Evolutionary conservation across 2,888 invertebrate genomes (phyloP), one percentile per base, ranked within the genome.

Genomic region (Bugula neritina): DNA sequence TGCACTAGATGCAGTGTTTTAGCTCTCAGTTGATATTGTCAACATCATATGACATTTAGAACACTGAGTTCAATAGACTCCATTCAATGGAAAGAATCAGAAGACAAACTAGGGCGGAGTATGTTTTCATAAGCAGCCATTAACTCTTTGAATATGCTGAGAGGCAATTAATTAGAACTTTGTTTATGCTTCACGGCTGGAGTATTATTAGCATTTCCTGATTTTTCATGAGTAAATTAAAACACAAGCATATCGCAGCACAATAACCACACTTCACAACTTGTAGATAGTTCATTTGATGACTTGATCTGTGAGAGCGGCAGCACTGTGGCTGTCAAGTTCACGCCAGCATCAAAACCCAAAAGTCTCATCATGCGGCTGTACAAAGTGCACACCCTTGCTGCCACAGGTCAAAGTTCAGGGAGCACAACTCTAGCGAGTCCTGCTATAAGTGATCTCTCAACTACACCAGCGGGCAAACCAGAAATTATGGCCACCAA

Each of bases 281-380:
- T 63, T 63, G 10, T 31, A 63, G 63, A 27, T 63, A 31, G 63
- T 29, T n/a, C 63, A 29, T 63, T 63, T 63, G 31, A 31, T 31
- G 63, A 31, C 10, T 31, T 63, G 10, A 31, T 63, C 1, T 63
- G 63, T n/a, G 31, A 63, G 13, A n/a, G 27, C 10, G 31, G 31
- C 34, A 27, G 21, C 31, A 63, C 63, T 10, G 17, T 29, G 29
- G 43, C 43, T 43, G 63, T 63, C 5, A 63, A 3, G 21, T 27
- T 13, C 5, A 3, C 31, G 31, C 27, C 10, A 13, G 27, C 31
- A 13, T 63, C 34, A 27, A n/a, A 63, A n/a, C 27, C 2, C 2
- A 25, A 63, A 29, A 3, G 3, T 63, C 10, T 27, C 10, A 63
- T 27, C 31, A 63, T 63, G 63, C 63, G 31, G 31, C 21, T 63